phyloP scores from a whole-genome alignment of 2,888 invertebrate species.

The Cerastis leucographa region DNA sequence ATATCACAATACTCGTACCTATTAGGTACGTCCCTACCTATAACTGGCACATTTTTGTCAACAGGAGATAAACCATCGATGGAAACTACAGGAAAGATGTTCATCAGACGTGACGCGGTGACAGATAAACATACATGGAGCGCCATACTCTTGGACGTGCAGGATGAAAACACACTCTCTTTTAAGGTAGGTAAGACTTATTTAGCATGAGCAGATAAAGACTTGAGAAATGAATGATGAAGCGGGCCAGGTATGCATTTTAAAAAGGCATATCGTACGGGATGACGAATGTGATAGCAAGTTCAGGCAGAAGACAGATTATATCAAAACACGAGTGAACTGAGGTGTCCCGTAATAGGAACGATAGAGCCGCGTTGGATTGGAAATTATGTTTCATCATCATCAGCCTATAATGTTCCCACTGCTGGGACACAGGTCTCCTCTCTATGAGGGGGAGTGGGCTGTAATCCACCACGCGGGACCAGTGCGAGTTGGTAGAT shows the following conservation, averaged over 20 bases:
- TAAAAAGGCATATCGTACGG: background rate
- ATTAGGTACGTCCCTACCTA: too few species aligned
- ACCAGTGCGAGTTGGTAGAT: too few species aligned
- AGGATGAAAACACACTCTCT: slow-evolving; percentile 79
- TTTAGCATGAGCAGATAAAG: background rate
- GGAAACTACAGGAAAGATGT: slow-evolving; percentile 84
- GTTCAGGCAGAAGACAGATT: background rate
- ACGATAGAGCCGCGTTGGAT: too few species aligned
- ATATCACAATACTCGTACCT: too few species aligned
- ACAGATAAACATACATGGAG: slow-evolving; percentile 82
- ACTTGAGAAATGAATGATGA: background rate
- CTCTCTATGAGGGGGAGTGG: too few species aligned
- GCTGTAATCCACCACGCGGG: too few species aligned
- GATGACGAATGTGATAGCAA: background rate
- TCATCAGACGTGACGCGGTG: slow-evolving; percentile 77
- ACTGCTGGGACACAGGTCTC: too few species aligned
- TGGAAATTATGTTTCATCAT: too few species aligned
- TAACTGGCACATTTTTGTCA: too few species aligned
- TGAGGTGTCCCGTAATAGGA: too few species aligned
- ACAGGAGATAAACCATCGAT: slow-evolving; percentile 84
- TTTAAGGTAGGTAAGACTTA: slow-evolving; percentile 83
- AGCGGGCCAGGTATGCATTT: background rate
- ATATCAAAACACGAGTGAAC: background rate
- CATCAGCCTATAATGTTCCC: too few species aligned
- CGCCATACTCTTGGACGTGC: slow-evolving; percentile 78